Percentiles rank a stretch among this genome's conserved stretches.
Evolutionary conservation across 2,113 vertebrate species (phyloP).

Genomic region (Sinocyclocheilus grahami): DNA sequence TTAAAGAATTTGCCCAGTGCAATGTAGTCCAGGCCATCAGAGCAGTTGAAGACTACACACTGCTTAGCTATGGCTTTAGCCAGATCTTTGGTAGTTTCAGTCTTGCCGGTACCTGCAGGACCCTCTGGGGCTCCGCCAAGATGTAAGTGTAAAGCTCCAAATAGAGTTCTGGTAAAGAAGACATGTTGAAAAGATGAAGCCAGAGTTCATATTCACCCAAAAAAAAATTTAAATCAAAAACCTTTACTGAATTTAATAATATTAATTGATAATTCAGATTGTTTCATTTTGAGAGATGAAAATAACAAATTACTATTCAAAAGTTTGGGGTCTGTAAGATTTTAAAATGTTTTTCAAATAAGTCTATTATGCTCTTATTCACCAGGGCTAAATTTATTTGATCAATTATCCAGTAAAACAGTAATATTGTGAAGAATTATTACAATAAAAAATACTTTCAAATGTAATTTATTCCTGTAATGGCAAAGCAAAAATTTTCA

Average conservation of each 20-base stretch:
- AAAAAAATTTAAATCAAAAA: too few species aligned
- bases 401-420: not conserved
- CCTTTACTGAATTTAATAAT: not conserved
- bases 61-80: constrained; percentile 92
- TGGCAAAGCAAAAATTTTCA: not conserved
- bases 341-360: not conserved
- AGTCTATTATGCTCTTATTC: not conserved
- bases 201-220: not conserved
- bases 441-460: too few species aligned
- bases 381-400: not conserved
- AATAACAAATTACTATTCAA: not conserved
- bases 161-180: constrained; percentile 79
- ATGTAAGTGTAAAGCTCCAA: constrained; percentile 86
- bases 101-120: constrained; percentile 90
- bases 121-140: constrained; percentile 91
- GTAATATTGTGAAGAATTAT: not conserved
- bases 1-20: constrained; percentile 93
- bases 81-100: constrained; percentile 90
- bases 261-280: not conserved
- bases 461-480: too few species aligned
- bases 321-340: not conserved
- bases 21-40: constrained; percentile 89
- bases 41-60: constrained; percentile 91
- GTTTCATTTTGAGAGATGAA: not conserved
- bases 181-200: not conserved